Evolutionary conservation across 2,797 vertebrate genomes (phyloP).

Genomic region (Merluccius polli): DNA sequence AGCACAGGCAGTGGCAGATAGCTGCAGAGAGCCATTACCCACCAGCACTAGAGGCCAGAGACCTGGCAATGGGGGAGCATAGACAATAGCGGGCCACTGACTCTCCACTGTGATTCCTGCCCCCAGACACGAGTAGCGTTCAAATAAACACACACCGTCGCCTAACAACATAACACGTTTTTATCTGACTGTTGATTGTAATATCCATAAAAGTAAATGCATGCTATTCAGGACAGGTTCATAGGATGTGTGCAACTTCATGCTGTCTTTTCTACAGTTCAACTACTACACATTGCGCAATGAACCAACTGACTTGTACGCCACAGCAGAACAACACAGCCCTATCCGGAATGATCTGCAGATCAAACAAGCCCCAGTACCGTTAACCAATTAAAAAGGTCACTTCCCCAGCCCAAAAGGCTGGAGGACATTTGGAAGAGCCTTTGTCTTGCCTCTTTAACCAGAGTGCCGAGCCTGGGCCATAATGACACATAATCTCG

Average conservation of each 20-base stretch:
- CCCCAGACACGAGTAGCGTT: background rate
- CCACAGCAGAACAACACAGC: background rate
- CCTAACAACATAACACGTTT: background rate
- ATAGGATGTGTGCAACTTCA: no score
- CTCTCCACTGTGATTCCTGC: background rate
- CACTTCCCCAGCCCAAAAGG: background rate
- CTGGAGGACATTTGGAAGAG: background rate
- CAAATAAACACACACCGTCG: background rate
- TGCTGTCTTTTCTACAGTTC: background rate
- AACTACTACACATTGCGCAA: background rate
- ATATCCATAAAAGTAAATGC: no score
- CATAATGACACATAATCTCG: conserved; percentile 33
- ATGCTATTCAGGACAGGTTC: no score
- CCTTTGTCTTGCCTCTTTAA: background rate
- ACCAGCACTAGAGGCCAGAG: background rate
- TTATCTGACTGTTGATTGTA: no score
- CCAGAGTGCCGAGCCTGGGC: conserved; percentile 12
- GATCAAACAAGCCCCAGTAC: background rate
- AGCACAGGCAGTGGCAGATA: background rate
- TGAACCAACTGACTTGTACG: background rate
- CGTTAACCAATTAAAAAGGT: background rate
- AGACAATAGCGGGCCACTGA: background rate
- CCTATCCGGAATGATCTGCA: background rate
- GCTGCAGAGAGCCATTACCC: no score
- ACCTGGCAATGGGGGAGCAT: background rate